Percentiles rank a stretch among this genome's conserved stretches.
phyloP scores from a whole-genome alignment of 2,113 vertebrate species.

The Scomber scombrus region DNA sequence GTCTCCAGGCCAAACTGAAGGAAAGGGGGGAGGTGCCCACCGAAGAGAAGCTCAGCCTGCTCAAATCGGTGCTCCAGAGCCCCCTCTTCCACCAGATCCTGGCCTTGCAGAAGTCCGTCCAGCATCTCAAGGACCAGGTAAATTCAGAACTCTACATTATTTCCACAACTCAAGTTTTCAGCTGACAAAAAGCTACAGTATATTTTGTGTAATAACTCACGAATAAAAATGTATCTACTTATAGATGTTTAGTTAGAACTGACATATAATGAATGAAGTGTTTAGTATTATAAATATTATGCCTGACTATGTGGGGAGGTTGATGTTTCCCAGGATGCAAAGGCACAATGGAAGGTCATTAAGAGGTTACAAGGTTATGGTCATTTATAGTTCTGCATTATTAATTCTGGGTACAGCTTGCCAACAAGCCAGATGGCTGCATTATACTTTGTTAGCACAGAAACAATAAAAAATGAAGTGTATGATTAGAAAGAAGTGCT shows the following conservation, averaged over 20 bases:
- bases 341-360: neutral
- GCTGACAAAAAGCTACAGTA: no score
- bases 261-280: neutral
- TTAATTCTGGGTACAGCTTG: neutral
- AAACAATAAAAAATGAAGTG: slow-evolving; percentile 5
- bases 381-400: slow-evolving; percentile 13
- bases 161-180: neutral
- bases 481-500: slow-evolving; percentile 20
- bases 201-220: no score
- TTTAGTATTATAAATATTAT: neutral
- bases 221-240: no score
- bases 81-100: slow-evolving; percentile 98
- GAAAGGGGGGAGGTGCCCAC: slow-evolving; percentile 92
- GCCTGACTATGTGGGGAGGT: neutral
- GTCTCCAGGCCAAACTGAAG: slow-evolving; percentile 93
- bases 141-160: neutral
- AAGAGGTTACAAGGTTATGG: neutral
- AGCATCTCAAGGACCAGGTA: slow-evolving; percentile 95
- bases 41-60: slow-evolving; percentile 92
- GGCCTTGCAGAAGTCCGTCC: slow-evolving; percentile 92
- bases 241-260: neutral
- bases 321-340: neutral
- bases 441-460: neutral
- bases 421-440: slow-evolving; percentile 19
- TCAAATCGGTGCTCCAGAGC: slow-evolving; percentile 95